Evolutionary conservation across 1,140 invertebrate genomes (phyloP).

Genomic region (Phenacoccus solenopsis): DNA sequence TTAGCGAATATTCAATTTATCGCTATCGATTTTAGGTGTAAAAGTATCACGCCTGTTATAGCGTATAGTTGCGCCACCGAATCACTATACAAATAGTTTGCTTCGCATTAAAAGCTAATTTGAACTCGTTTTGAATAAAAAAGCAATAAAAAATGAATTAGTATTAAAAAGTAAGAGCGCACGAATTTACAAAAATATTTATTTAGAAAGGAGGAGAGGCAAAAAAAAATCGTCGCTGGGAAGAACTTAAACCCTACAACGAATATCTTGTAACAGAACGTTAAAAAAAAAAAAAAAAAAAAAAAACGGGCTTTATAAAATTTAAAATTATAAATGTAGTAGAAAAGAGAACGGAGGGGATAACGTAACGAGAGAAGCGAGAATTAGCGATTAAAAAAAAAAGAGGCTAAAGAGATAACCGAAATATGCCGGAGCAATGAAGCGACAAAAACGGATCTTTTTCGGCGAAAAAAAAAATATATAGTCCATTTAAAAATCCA

Average conservation of each 20-base stretch:
- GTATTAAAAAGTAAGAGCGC: background rate
- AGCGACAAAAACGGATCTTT: background rate
- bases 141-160: background rate
- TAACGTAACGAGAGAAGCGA: background rate
- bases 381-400: conserved; percentile 11
- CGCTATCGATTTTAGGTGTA: background rate
- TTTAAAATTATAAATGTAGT: conserved; percentile 4
- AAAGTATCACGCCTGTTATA: too few relatives aligned
- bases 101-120: background rate
- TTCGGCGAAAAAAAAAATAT: background rate
- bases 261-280: conserved; percentile 1
- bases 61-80: too few relatives aligned
- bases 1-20: background rate
- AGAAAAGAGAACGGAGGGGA: background rate
- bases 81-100: background rate
- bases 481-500: conserved; percentile 14
- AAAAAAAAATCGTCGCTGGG: too few relatives aligned
- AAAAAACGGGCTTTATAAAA: background rate
- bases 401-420: background rate
- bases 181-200: too few relatives aligned
- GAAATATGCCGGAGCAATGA: conserved; percentile 7
- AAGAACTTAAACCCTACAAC: background rate
- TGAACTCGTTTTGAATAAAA: background rate
- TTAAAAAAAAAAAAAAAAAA: background rate
- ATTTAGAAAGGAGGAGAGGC: too few relatives aligned